Evolutionary conservation across 1,140 invertebrate species (phyloP).

Genomic region (Thereuonema tuberculata): DNA sequence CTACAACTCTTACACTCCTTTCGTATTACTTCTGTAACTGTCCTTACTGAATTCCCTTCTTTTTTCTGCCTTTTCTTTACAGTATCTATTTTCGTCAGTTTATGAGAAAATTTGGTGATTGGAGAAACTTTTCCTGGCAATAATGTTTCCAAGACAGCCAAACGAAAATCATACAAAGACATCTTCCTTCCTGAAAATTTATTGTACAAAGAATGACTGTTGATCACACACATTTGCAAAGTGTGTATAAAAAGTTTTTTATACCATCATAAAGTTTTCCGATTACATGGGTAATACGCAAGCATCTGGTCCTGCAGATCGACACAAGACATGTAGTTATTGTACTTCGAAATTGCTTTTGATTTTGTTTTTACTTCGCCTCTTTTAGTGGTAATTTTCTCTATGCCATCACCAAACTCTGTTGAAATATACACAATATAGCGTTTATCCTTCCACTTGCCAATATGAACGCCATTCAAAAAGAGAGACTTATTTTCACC

Average conservation of each 20-base stretch:
- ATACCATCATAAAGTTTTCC: background rate
- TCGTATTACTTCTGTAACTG: too few relatives aligned
- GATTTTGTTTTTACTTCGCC: background rate
- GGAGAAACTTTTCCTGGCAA: too few relatives aligned
- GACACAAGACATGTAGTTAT: conserved; percentile 3
- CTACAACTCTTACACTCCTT: too few relatives aligned
- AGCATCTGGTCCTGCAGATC: conserved; percentile 4
- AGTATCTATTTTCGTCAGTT: too few relatives aligned
- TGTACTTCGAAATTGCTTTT: background rate
- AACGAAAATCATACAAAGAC: too few relatives aligned
- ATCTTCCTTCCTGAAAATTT: too few relatives aligned
- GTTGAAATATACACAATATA: background rate
- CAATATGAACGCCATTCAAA: background rate
- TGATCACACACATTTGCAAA: background rate
- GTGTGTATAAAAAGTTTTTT: background rate
- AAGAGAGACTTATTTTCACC: background rate
- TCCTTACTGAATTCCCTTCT: too few relatives aligned
- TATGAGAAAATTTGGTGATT: too few relatives aligned
- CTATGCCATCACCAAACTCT: conserved; percentile 13
- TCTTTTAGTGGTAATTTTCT: background rate
- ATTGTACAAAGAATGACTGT: too few relatives aligned
- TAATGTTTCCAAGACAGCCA: too few relatives aligned
- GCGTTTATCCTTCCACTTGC: background rate
- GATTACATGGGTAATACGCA: background rate
- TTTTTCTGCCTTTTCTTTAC: too few relatives aligned